Conservation (phyloP, 2,113 vertebrate genomes). For the Poecile atricapillus region DNA sequence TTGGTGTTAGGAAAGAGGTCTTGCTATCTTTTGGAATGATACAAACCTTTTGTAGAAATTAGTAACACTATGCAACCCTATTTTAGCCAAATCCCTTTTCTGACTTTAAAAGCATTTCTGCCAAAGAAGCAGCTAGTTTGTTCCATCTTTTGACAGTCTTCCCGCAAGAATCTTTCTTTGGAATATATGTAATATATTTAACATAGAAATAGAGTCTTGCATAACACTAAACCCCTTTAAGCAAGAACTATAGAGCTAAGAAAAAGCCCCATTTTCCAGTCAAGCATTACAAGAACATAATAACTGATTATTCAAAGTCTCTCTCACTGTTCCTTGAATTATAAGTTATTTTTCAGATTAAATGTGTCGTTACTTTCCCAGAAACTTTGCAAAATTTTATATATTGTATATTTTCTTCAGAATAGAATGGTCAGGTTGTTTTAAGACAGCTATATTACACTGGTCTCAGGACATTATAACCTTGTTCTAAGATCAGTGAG, state of each 20-base stretch:
- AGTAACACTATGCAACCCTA: neutral
- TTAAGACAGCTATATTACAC: neutral
- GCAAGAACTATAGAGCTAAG: neutral
- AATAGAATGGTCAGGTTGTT: neutral
- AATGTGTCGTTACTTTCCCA: neutral
- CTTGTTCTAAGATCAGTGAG: neutral
- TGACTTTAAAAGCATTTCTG: neutral
- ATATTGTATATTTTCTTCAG: neutral
- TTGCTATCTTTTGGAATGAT: neutral
- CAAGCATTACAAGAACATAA: neutral
- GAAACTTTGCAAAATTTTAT: neutral
- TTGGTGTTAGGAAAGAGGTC: neutral
- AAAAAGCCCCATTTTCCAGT: neutral
- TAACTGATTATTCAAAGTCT: neutral
- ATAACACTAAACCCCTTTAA: neutral
- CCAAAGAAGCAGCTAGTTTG: neutral
- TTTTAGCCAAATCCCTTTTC: neutral
- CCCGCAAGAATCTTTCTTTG: neutral
- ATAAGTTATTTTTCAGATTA: neutral
- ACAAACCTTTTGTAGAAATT: neutral
- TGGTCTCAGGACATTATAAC: neutral
- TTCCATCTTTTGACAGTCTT: neutral
- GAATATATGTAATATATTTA: neutral
- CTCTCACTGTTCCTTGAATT: neutral
- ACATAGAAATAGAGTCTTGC: constrained; percentile 16